These are phyloP conservation scores for Cydia strobilella DNA, from an alignment of 1,140 invertebrate species.

Conservation along the genomic window DNA sequence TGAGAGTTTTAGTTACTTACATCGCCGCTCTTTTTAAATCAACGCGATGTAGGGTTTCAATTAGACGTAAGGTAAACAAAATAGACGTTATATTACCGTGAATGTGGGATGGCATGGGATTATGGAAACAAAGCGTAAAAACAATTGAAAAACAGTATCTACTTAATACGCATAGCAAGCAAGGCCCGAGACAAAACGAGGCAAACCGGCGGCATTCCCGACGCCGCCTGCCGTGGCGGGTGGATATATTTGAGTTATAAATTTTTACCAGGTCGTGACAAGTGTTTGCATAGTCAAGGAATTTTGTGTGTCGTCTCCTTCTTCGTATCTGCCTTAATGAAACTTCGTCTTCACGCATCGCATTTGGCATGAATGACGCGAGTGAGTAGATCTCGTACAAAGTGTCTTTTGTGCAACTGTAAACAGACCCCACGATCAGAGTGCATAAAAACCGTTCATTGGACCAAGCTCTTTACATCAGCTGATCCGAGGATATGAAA, in stretches of 20 bases:
- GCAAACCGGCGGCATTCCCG: constrained; percentile 64
- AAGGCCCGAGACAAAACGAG: constrained; percentile 50
- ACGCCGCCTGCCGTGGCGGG: constrained; percentile 44
- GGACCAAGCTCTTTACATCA: neutral
- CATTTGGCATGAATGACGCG: constrained; percentile 10
- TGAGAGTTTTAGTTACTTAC: neutral
- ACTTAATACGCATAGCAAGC: constrained; percentile 35
- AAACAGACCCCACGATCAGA: neutral
- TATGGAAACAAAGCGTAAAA: neutral
- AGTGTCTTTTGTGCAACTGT: constrained; percentile 5
- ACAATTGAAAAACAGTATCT: neutral
- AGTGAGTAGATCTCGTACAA: neutral
- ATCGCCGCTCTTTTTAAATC: neutral
- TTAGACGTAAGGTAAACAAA: neutral
- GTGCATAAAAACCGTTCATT: neutral
- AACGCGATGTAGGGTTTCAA: neutral
- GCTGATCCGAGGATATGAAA: constrained; percentile 50
- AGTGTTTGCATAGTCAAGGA: constrained; percentile 61
- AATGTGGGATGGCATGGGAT: neutral
- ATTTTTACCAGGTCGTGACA: constrained; percentile 58
- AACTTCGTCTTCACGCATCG: constrained; percentile 19
- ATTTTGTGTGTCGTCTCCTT: constrained; percentile 46
- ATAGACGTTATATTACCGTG: constrained; percentile 1
- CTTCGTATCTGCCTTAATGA: constrained; percentile 9
- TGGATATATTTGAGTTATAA: constrained; percentile 61